These are phyloP conservation scores for Aplocera efformata DNA, from an alignment of 2,888 invertebrate species.

Conservation along the genomic window DNA sequence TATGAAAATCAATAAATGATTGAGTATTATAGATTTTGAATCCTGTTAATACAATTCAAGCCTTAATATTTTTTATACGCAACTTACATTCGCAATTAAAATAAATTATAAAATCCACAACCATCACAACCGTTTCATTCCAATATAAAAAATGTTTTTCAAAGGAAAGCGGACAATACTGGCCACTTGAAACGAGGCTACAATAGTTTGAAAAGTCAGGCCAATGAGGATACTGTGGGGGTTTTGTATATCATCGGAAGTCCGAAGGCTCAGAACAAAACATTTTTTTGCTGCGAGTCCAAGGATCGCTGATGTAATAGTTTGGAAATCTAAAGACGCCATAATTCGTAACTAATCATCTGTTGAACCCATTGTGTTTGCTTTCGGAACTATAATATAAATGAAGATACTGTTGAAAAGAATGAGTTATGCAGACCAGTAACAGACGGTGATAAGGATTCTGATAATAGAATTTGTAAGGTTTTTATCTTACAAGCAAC, in stretches of 20 bases:
- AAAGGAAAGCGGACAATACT: conserved; percentile 15
- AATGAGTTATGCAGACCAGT: neutral
- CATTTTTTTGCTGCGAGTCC: neutral
- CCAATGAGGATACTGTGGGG: conserved; percentile 21
- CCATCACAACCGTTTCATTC: neutral
- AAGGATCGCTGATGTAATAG: too few species aligned
- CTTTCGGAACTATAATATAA: neutral
- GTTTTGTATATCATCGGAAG: conserved; percentile 16
- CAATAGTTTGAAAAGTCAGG: conserved; percentile 33
- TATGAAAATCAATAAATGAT: too few species aligned
- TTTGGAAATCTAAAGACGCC: neutral
- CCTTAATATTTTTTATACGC: too few species aligned
- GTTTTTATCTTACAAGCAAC: too few species aligned
- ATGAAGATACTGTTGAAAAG: conserved; percentile 3
- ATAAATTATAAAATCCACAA: neutral
- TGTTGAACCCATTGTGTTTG: neutral
- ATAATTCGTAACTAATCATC: conserved; percentile 17
- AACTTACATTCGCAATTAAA: too few species aligned
- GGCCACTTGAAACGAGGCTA: conserved; percentile 23
- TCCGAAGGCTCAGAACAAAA: conserved; percentile 1
- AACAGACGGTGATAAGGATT: too few species aligned
- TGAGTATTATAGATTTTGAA: too few species aligned
- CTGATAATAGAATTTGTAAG: too few species aligned
- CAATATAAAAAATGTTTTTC: neutral
- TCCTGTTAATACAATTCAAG: too few species aligned